Evolutionary conservation across 2,888 invertebrate species (phyloP).

Genomic region (Melanotus villosus): DNA sequence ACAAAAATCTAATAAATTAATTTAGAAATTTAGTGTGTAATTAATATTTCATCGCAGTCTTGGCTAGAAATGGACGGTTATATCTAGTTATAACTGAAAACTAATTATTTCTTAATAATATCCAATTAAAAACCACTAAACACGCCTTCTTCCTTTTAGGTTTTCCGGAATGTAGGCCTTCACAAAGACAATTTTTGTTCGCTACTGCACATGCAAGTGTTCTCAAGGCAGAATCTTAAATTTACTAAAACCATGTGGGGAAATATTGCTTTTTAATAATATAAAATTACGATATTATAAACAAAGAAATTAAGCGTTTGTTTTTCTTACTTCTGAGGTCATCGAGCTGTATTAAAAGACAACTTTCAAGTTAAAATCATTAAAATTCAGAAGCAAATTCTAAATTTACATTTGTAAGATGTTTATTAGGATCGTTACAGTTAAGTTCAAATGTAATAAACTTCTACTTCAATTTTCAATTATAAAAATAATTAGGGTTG

Average conservation of each 20-base stretch:
- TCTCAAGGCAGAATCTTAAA: no score
- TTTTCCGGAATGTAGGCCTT: background rate
- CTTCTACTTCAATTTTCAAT: background rate
- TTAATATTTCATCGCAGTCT: background rate
- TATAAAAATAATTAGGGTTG: conserved; percentile 16
- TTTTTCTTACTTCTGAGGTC: no score
- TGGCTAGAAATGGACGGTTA: background rate
- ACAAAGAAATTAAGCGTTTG: no score
- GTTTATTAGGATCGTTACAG: background rate
- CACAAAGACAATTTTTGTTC: background rate
- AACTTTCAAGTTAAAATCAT: no score
- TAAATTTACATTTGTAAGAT: no score
- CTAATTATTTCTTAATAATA: background rate
- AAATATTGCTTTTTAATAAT: no score
- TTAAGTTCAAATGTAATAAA: background rate
- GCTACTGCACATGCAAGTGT: background rate
- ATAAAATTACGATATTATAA: no score
- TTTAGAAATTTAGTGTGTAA: no score
- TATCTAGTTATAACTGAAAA: background rate
- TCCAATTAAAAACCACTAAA: background rate
- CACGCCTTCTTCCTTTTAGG: conserved; percentile 11
- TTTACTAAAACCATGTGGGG: no score
- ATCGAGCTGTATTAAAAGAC: no score
- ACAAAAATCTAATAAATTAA: background rate
- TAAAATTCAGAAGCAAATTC: no score